Evolutionary conservation across 2,797 vertebrate species (phyloP), one percentile per base, ranked within the genome.

Genomic region (Hozukius guyotensis): DNA sequence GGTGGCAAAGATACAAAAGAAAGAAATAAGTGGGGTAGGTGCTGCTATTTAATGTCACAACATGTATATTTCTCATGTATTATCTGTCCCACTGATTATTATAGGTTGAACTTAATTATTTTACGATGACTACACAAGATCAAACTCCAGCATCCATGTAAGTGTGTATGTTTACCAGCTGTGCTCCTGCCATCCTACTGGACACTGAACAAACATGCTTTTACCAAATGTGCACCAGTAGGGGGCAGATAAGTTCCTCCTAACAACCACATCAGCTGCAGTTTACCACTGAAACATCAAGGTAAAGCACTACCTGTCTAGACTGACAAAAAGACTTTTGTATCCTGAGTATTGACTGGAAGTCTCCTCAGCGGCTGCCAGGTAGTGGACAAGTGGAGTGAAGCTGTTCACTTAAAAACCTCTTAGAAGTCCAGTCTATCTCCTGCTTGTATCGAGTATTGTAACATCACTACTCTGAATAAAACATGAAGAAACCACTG

Each of bases 231-330:
- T 67, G 57, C 18, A 72, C 84, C 90, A 80, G 85, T 57, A 83
- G 90, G 32, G 24, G 86, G 77, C 90, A 90, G 84, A 80, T 1
- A 34, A 24, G 67, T 14, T 72, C 78, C 53, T 85, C 57, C 5
- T 63, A 38, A 38, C 36, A 66, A 34, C 13, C 12, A 56, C 20
- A n/a, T 36, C 12, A 64, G 18, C 6, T 53, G 20, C 31, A 61
- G 29, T 25, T 62, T 10, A 22, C 53, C 38, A 29, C n/a, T 73
- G 36, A 57, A 52, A 59, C 67, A 38, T 24, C 42, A 70, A 11
- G 49, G 8, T 34, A 2, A 74, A n/a, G 29, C 14, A 5, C 11
- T 13, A 12, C 36, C 38, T 38, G 38, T 72, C 42, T 2, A 66
- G 6, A 61, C 61, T 20, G 18, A 22, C 16, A 59, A 13, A 14